phyloP scores from a whole-genome alignment of 2,113 vertebrate genomes.

The Bambusicola thoracicus region DNA sequence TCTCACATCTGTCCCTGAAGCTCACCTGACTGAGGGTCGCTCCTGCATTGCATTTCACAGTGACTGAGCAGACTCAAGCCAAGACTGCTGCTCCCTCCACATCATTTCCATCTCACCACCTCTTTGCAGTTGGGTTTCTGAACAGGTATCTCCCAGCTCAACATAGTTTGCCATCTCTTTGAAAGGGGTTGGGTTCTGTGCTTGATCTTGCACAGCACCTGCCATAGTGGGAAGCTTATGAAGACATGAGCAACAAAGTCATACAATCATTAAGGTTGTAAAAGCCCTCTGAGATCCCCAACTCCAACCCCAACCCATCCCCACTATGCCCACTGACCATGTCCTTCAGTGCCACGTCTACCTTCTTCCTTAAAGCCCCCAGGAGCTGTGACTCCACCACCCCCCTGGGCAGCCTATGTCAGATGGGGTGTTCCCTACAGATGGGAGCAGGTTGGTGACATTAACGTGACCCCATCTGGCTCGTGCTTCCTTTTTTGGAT shows the following conservation, averaged over 20 bases:
- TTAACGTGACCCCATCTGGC: fast-evolving
- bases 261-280: too few species aligned
- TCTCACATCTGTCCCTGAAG: background rate
- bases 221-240: too few species aligned
- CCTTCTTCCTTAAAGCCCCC: too few species aligned
- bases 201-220: fast-evolving
- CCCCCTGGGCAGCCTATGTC: too few species aligned
- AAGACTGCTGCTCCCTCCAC: background rate
- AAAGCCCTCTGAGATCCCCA: too few species aligned
- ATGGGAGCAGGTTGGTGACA: fast-evolving
- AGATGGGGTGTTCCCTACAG: background rate
- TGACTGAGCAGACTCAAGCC: fast-evolving
- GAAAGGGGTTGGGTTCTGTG: background rate
- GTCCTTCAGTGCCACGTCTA: too few species aligned
- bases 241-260: too few species aligned
- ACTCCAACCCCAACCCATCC: too few species aligned
- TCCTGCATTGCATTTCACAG: background rate
- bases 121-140: background rate
- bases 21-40: fast-evolving
- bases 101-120: fast-evolving
- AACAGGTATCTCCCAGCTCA: background rate
- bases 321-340: too few species aligned
- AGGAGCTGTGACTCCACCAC: too few species aligned
- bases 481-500: background rate
- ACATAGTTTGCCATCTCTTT: fast-evolving